These are phyloP conservation scores for Umimayanthus chanpuru DNA, from an alignment of 92 coral and sea anemone species.

Conservation along the genomic window DNA sequence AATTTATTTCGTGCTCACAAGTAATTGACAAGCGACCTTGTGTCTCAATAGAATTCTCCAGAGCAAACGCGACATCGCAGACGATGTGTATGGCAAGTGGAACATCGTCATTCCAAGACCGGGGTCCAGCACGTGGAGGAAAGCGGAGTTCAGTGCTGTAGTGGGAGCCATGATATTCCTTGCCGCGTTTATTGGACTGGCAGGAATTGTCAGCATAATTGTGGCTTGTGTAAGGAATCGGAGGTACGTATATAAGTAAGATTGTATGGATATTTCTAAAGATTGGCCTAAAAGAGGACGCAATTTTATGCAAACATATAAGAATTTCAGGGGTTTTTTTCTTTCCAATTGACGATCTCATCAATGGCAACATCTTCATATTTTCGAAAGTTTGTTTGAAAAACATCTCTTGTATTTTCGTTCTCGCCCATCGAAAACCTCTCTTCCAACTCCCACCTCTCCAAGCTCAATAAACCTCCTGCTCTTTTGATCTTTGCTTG, in stretches of 20 bases:
- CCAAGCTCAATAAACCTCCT: not conserved
- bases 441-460: not conserved
- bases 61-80: slow-evolving; percentile 32
- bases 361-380: too few relatives aligned
- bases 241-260: slow-evolving; percentile 50
- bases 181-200: slow-evolving; percentile 68
- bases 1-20: not conserved
- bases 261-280: not conserved
- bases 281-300: not conserved
- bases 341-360: too few relatives aligned
- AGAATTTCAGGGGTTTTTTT: too few relatives aligned
- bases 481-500: not conserved
- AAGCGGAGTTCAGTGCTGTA: slow-evolving; percentile 62
- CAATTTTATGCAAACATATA: not conserved
- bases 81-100: slow-evolving; percentile 49
- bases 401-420: too few relatives aligned
- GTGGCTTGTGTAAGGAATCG: slow-evolving; percentile 57
- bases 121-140: slow-evolving; percentile 26
- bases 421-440: not conserved
- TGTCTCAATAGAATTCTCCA: slow-evolving; percentile 42
- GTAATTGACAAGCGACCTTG: not conserved
- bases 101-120: slow-evolving; percentile 39
- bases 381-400: too few relatives aligned
- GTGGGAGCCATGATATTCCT: slow-evolving; percentile 69
- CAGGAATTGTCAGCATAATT: slow-evolving; percentile 61